Conservation (phyloP, 2,797 vertebrate species). For the Netta rufina region DNA sequence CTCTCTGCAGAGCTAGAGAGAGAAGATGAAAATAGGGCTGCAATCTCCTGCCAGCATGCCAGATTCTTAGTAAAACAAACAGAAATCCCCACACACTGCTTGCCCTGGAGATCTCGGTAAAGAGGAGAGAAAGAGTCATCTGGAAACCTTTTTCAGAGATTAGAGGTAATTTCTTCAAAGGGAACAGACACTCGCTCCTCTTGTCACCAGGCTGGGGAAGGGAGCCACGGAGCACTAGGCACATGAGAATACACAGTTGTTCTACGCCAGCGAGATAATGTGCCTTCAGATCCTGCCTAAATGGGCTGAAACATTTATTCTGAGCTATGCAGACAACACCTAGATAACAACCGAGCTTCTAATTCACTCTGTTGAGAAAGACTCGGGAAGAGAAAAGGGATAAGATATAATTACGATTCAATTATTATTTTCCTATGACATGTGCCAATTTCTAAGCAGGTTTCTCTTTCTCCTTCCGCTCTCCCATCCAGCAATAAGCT, state of each 20-base stretch:
- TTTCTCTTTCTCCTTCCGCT: background rate
- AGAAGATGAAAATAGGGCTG: conserved; percentile 38
- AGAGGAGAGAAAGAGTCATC: conserved; percentile 12
- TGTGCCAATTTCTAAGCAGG: conserved; percentile 3
- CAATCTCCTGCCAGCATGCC: background rate
- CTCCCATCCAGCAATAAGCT: background rate
- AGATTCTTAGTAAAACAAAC: conserved; percentile 51
- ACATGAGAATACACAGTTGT: conserved; percentile 22
- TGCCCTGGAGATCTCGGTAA: background rate
- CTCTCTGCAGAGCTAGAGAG: background rate
- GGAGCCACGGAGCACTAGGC: background rate
- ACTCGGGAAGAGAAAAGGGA: background rate
- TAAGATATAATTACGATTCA: conserved; percentile 16
- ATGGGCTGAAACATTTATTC: conserved; percentile 46
- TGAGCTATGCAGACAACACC: conserved; percentile 28
- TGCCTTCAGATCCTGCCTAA: conserved; percentile 23
- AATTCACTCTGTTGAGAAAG: background rate
- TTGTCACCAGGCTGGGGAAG: conserved; percentile 2
- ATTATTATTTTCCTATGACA: background rate
- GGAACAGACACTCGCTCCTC: conserved; percentile 1
- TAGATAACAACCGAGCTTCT: conserved; percentile 37
- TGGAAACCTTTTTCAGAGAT: conserved; percentile 54
- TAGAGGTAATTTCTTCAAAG: conserved; percentile 29
- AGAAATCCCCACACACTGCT: background rate
- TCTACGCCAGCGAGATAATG: conserved; percentile 10